phyloP scores from a whole-genome alignment of 2,797 vertebrate genomes.

The Vireo griseus region DNA sequence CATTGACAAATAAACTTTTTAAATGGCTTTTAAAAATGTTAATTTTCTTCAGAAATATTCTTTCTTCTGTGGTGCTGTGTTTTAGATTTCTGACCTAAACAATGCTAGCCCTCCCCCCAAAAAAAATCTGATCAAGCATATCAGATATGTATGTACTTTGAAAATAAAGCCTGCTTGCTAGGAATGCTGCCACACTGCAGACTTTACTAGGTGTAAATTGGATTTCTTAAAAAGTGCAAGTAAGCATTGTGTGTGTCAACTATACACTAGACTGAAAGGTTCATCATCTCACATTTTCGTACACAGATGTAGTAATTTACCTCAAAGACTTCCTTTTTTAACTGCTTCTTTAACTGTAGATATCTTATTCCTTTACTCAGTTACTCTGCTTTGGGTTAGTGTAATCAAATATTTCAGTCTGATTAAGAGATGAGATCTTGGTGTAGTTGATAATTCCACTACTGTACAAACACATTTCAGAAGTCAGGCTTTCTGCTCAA shows the following conservation, averaged over 20 bases:
- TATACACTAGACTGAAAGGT: neutral
- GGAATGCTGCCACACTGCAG: neutral
- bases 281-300: neutral
- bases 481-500: neutral
- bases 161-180: neutral
- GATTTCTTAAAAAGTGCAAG: neutral
- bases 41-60: neutral
- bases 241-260: neutral
- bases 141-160: neutral
- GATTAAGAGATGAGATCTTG: neutral
- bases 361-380: neutral
- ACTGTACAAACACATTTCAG: neutral
- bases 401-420: neutral
- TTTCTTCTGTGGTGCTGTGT: neutral
- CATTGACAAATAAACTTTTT: neutral
- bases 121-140: neutral
- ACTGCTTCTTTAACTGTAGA: neutral
- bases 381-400: neutral
- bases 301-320: neutral
- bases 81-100: neutral
- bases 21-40: neutral
- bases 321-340: neutral
- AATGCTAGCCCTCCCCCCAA: neutral
- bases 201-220: neutral
- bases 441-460: neutral